Conservation (phyloP, 2,113 vertebrate genomes). For the Shinisaurus crocodilurus region DNA sequence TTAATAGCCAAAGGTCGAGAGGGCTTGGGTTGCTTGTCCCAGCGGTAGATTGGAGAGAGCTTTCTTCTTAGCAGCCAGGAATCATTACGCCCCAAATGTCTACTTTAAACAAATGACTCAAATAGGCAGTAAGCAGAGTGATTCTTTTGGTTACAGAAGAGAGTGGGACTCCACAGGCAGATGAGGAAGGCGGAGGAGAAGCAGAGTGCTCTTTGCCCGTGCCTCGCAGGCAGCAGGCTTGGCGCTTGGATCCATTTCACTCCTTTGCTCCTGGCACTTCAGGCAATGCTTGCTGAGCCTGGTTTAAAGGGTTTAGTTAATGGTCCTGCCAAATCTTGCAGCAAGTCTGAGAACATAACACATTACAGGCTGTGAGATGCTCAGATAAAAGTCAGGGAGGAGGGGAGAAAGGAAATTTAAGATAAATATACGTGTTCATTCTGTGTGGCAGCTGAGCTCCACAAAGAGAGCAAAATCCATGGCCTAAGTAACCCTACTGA, state of each 20-base stretch:
- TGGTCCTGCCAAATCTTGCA: background rate
- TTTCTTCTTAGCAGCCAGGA: slow-evolving; percentile 59
- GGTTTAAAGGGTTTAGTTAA: background rate
- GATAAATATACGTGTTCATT: background rate
- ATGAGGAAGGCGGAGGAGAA: accelerated
- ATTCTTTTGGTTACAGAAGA: slow-evolving; percentile 19
- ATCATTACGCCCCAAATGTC: slow-evolving; percentile 53
- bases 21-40: background rate
- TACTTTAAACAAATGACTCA: slow-evolving; percentile 55
- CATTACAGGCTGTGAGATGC: background rate
- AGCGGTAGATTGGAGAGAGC: slow-evolving; percentile 41
- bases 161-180: background rate
- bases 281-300: background rate
- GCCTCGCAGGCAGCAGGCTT: background rate
- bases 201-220: background rate
- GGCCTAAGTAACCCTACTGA: background rate
- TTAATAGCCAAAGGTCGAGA: slow-evolving; percentile 29
- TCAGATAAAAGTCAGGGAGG: background rate
- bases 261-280: background rate
- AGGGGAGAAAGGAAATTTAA: background rate
- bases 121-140: slow-evolving; percentile 37
- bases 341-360: background rate
- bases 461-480: slow-evolving; percentile 12
- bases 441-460: background rate
- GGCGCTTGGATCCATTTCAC: background rate